phyloP scores from a whole-genome alignment of 2,888 invertebrate genomes.

The Nephrotoma guestfalica region DNA sequence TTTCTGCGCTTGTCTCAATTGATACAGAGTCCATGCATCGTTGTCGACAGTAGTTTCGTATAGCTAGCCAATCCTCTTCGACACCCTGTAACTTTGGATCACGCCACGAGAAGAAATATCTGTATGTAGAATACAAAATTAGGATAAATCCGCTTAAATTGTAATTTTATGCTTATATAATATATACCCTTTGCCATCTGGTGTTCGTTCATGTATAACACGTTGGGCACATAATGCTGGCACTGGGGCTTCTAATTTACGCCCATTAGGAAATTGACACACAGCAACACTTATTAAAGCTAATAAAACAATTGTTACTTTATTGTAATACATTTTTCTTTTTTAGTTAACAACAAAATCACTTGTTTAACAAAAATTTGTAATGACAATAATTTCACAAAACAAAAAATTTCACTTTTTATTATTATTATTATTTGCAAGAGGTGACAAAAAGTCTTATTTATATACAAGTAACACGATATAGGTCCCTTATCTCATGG shows the following conservation, averaged over 20 bases:
- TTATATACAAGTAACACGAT: neutral
- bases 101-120: constrained; percentile 81
- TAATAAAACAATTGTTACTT: neutral
- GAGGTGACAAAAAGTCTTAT: neutral
- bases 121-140: constrained; percentile 29
- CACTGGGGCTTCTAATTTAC: constrained; percentile 64
- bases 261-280: constrained; percentile 62
- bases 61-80: constrained; percentile 73
- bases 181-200: constrained; percentile 49
- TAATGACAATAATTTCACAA: neutral
- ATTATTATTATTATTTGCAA: neutral
- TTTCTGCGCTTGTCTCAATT: constrained; percentile 71
- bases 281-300: constrained; percentile 21
- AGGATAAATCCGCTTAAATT: neutral
- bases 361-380: neutral
- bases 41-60: constrained; percentile 72
- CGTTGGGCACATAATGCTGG: constrained; percentile 62
- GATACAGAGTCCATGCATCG: constrained; percentile 84
- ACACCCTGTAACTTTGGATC: constrained; percentile 57
- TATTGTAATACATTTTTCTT: neutral
- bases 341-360: neutral
- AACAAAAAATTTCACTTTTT: neutral
- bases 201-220: constrained; percentile 52
- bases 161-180: neutral
- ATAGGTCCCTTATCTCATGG: neutral